Base-by-base conservation (phyloP, 2,888 invertebrate genomes). In the Coelopa pilipes region DNA sequence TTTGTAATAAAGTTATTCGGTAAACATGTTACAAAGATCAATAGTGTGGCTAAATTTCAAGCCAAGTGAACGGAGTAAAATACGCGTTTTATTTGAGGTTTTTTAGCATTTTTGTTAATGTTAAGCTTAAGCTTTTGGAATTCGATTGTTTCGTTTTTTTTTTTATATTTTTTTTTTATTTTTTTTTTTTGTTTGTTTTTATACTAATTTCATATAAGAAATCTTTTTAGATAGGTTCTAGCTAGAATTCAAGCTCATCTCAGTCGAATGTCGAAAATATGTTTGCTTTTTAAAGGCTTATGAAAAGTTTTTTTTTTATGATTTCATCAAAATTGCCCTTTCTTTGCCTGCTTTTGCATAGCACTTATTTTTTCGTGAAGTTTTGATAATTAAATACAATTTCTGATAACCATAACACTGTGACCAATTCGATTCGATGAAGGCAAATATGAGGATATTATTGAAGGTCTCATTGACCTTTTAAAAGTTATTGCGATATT, bases 21-120 rank as follows among this genome's bases (percentile, higher is more conserved):
- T 59, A 59, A 46, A 17, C 63, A 63, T n/a, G 62, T 11, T 63
- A 70, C 53, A 70, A 60, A 70, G 62, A 49, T 60, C 12, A 50
- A 62, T 45, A 7, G 9, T n/a, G n/a, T 45, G 53, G 34, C 34
- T 34, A 70, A 62, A n/a, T 66, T 53, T 62, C 1, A 13, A n/a
- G 7, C 11, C 9, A 62, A 70, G 62, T 13, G 34, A 21, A 19
- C 45, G 50, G 9, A 11, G n/a, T 11, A 45, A 70, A 70, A 62
- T 24, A n/a, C 45, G 45, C 46, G 21, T 21, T 59, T 55, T 2
- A 21, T 15, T 21, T 11, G n/a, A 24, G 21, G 13, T 60, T 74
- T 76, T 74, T 69, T 34, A 73, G 62, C 21, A 59, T 59, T 34
- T 68, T 71, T 67, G 68, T n/a, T n/a, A n/a, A n/a, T 70, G n/a